These are phyloP conservation scores for Thymallus thymallus DNA, from an alignment of 2,113 vertebrate species.

Conservation along the genomic window DNA sequence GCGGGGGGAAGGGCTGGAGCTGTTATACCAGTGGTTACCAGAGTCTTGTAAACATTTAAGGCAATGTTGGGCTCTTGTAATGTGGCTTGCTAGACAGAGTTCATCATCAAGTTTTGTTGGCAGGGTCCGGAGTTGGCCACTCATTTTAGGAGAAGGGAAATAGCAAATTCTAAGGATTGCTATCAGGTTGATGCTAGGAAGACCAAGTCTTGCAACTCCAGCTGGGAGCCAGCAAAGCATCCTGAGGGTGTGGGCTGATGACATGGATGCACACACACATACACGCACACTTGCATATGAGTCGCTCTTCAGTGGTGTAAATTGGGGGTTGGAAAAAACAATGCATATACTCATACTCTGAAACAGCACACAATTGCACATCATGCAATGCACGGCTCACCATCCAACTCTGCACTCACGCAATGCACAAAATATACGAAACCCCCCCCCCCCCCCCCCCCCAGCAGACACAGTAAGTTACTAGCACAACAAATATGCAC, in stretches of 20 bases:
- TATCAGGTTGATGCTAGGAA: constrained; percentile 18
- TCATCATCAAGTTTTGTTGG: neutral
- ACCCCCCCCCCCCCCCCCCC: too few species aligned
- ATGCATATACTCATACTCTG: too few species aligned
- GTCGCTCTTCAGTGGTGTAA: too few species aligned
- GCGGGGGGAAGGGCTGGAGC: constrained; percentile 29
- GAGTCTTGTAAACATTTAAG: constrained; percentile 56
- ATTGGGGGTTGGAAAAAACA: too few species aligned
- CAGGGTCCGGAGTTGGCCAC: neutral
- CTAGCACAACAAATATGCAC: too few species aligned
- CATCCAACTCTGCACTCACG: too few species aligned
- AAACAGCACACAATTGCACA: too few species aligned
- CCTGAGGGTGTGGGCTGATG: constrained; percentile 37
- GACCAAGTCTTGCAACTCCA: constrained; percentile 8
- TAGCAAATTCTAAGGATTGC: constrained; percentile 12
- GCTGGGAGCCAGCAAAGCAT: constrained; percentile 34
- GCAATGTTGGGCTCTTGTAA: constrained; percentile 50
- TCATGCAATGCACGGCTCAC: too few species aligned
- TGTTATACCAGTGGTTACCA: constrained; percentile 70
- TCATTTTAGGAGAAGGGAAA: neutral
- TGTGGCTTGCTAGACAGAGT: neutral
- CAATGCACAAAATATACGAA: too few species aligned
- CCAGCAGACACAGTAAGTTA: too few species aligned
- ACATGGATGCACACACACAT: constrained; percentile 24
- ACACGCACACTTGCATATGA: neutral